Percentiles rank a stretch among this genome's conserved stretches.
Conservation (phyloP, 1,140 invertebrate species). For the Drosophila nasuta region DNA sequence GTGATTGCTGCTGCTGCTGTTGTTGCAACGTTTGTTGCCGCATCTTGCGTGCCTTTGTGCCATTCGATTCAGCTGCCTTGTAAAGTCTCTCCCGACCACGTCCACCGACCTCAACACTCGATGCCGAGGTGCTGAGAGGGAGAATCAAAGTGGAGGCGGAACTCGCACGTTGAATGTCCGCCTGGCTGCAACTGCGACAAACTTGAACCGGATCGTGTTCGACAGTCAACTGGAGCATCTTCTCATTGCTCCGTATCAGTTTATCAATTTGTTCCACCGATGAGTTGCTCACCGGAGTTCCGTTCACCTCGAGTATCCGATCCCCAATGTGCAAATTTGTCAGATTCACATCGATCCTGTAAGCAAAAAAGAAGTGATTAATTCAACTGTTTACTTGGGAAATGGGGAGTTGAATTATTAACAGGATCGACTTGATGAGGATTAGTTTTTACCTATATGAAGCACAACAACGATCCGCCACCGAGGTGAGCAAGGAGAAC, state of each 20-base stretch:
- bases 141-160: slow-evolving; percentile 64
- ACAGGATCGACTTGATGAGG: not conserved
- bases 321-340: slow-evolving; percentile 95
- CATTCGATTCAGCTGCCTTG: slow-evolving; percentile 49
- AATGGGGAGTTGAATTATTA: slow-evolving; percentile 1
- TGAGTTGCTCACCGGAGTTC: slow-evolving; percentile 92
- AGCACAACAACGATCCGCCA: slow-evolving; percentile 83
- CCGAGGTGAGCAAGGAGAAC: slow-evolving; percentile 78
- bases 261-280: slow-evolving; percentile 91
- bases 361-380: not conserved
- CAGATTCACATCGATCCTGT: slow-evolving; percentile 92
- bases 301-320: slow-evolving; percentile 96
- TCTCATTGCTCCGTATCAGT: slow-evolving; percentile 90
- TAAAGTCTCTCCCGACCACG: slow-evolving; percentile 58
- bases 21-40: slow-evolving; percentile 56
- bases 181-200: slow-evolving; percentile 83
- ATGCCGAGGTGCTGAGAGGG: slow-evolving; percentile 77
- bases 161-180: slow-evolving; percentile 72
- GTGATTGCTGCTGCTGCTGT: slow-evolving; percentile 19
- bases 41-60: slow-evolving; percentile 52
- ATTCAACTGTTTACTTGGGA: not conserved
- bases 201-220: slow-evolving; percentile 94
- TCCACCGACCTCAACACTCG: slow-evolving; percentile 76
- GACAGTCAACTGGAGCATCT: slow-evolving; percentile 91
- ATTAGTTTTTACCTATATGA: slow-evolving; percentile 73